Conservation (phyloP, 2,797 vertebrate genomes). For the Eutrigla gurnardus region DNA sequence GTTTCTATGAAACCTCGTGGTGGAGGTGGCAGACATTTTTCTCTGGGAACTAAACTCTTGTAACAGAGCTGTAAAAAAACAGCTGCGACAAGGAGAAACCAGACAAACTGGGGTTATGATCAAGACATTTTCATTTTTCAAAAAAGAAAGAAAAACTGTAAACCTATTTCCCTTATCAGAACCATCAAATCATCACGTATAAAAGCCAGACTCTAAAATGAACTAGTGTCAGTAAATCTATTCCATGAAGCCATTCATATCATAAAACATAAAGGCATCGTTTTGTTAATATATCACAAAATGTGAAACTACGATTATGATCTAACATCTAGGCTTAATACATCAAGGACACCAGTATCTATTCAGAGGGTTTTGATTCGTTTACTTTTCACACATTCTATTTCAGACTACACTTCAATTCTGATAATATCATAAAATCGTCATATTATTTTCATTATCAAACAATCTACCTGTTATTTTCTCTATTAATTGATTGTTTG, state of each 20-base stretch:
- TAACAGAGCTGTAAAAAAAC: background rate
- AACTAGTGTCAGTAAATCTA: background rate
- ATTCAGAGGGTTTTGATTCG: background rate
- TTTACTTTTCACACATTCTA: background rate
- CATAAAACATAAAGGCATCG: background rate
- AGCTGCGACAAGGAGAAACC: background rate
- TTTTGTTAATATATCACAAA: conserved; percentile 10
- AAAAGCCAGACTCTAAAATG: conserved; percentile 11
- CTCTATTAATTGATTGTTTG: background rate
- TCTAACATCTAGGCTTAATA: background rate
- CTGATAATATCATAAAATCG: background rate
- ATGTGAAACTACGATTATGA: background rate
- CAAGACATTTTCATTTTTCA: background rate
- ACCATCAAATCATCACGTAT: conserved; percentile 5
- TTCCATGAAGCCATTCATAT: conserved; percentile 7
- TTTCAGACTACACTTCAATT: background rate
- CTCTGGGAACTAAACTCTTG: background rate
- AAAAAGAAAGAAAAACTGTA: background rate
- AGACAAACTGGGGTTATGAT: background rate
- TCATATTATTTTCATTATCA: background rate
- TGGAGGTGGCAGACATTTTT: background rate
- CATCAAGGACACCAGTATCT: background rate
- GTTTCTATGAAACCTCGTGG: background rate
- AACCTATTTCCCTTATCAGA: background rate
- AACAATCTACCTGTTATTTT: background rate